Evolutionary conservation across 2,888 invertebrate species (phyloP).

Genomic region (Notocelia uddmanniana): DNA sequence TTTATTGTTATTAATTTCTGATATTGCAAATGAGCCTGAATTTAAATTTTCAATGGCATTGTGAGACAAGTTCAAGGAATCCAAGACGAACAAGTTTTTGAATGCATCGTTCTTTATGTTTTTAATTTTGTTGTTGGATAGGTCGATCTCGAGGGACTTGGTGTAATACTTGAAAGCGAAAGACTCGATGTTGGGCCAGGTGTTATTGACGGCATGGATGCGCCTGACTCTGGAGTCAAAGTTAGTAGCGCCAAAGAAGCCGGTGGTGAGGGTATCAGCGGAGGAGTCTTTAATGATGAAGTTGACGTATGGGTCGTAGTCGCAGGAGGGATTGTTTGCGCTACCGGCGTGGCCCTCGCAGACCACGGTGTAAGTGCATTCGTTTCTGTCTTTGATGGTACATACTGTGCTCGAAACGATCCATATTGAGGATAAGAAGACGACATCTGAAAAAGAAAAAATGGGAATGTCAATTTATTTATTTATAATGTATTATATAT

Average conservation of each 20-base stretch:
- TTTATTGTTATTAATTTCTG: constrained; percentile 52
- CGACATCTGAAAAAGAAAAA: constrained; percentile 24
- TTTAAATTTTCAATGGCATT: constrained; percentile 62
- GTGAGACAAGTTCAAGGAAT: constrained; percentile 64
- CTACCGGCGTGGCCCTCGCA: constrained; percentile 61
- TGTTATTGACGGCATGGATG: constrained; percentile 59
- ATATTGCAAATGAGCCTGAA: constrained; percentile 56
- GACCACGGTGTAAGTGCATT: constrained; percentile 62
- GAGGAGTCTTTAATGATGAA: constrained; percentile 62
- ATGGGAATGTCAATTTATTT: not conserved
- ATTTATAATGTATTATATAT: too few species aligned
- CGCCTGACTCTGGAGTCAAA: constrained; percentile 71
- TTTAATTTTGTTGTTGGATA: constrained; percentile 63
- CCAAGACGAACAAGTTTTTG: constrained; percentile 54
- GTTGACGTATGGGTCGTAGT: constrained; percentile 58
- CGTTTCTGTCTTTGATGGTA: not conserved
- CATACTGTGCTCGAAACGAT: constrained; percentile 22
- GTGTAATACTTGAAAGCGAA: constrained; percentile 66
- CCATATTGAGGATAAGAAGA: constrained; percentile 22
- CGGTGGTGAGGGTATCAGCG: constrained; percentile 53
- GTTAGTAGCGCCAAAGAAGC: constrained; percentile 73
- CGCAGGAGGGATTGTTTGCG: constrained; percentile 59
- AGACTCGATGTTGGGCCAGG: constrained; percentile 62
- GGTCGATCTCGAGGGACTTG: constrained; percentile 58
- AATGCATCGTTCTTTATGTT: constrained; percentile 63